Evolutionary conservation across 1,140 invertebrate genomes (phyloP).

Genomic region (Antheraea mylitta): DNA sequence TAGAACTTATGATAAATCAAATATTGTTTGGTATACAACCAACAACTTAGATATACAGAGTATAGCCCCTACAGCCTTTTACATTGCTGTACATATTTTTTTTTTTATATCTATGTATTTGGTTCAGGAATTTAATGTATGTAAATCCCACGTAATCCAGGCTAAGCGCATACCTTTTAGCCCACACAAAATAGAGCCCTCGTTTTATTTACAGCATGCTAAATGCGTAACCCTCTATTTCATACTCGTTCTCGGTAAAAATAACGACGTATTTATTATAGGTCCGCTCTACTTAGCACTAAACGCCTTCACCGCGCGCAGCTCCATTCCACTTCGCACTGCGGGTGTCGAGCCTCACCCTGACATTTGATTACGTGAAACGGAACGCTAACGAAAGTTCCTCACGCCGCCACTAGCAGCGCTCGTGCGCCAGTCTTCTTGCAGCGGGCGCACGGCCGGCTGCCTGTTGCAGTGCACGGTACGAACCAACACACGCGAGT

Average conservation of each 20-base stretch:
- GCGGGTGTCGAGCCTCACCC: constrained; percentile 12
- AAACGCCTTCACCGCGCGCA: constrained; percentile 4
- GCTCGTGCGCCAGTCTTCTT: constrained; percentile 71
- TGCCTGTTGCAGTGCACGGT: constrained; percentile 75
- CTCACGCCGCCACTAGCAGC: constrained; percentile 57
- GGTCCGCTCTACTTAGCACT: constrained; percentile 18
- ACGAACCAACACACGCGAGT: constrained; percentile 73
- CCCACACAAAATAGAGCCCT: constrained; percentile 16
- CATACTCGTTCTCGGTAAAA: constrained; percentile 26
- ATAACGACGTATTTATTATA: constrained; percentile 21
- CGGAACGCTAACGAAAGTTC: constrained; percentile 60
- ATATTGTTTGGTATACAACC: too few relatives aligned
- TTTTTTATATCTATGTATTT: neutral
- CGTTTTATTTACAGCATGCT: constrained; percentile 15
- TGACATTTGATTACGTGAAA: constrained; percentile 51
- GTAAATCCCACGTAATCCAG: neutral
- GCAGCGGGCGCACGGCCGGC: constrained; percentile 75
- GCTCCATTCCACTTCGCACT: constrained; percentile 18
- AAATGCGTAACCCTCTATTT: constrained; percentile 21
- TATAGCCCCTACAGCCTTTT: too few relatives aligned
- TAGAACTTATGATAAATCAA: too few relatives aligned
- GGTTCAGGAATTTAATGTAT: neutral
- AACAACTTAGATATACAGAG: too few relatives aligned
- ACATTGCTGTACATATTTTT: too few relatives aligned
- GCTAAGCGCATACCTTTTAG: neutral